Evolutionary conservation across 2,888 invertebrate genomes (phyloP), one percentile per base, ranked within the genome.

Genomic region (Acleris holmiana): DNA sequence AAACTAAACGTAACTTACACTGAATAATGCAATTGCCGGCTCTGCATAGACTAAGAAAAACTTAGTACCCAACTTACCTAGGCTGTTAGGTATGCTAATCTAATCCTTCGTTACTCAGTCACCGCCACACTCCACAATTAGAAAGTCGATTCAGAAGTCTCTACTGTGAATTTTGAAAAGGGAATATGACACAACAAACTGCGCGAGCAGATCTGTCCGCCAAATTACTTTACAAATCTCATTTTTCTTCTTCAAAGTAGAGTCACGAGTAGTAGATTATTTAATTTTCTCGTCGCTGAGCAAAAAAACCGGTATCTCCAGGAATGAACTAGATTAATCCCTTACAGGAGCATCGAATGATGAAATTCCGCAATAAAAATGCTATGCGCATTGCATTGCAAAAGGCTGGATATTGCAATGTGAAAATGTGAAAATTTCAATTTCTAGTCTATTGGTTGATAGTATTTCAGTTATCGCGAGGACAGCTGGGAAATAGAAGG

Each of bases 41-140:
- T 70, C 68, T 59, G 49, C 63, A 69, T 67, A 58, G 71, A 58
- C 47, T 62, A 49, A 60, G 62, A 69, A 73, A 75, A 70, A 72
- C 64, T 69, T 58, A 35, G 35, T 40, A 50, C 47, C 68, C 76
- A 53, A 72, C 79, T 75, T 73, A 70, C 71, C 70, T 74, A 77
- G 72, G 50, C 53, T 48, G 73, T 78, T 77, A 73, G 74, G 69
- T 74, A 73, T 70, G 71, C 77, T 77, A 72, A 73, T 65, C 19
- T 61, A 68, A 69, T 63, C 68, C 71, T 71, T 73, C 70, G 69
- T 61, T 60, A 62, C 61, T 61, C 58, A 35, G 49, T 50, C 44
- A 15, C 7, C 47, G 60, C 61, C 25, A 29, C 57, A 59, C 60
- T 59, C 62, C 49, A 50, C 67, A 66, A 67, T 66, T 68, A 67